A percentile compares a stretch with the other conserved stretches of the same genome.
These are phyloP conservation scores for Rhopilema esculentum DNA, from an alignment of 30 jellyfish, hydroid and myxozoan species.

Conservation along the genomic window DNA sequence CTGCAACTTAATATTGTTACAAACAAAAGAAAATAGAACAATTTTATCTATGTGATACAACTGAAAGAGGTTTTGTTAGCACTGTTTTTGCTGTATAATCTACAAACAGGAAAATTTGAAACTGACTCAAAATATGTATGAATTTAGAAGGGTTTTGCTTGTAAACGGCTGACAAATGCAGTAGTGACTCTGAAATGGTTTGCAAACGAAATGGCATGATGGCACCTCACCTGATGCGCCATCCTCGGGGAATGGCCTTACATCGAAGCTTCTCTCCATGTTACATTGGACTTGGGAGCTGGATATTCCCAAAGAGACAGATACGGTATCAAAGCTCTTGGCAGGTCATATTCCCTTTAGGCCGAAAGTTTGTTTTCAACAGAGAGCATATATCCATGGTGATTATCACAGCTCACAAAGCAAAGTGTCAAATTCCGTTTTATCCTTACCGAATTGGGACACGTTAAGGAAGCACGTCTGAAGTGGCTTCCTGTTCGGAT, in stretches of 20 bases:
- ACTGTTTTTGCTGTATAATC: too few relatives aligned
- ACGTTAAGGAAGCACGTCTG: neutral
- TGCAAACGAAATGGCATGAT: too few relatives aligned
- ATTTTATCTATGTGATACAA: too few relatives aligned
- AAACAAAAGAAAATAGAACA: too few relatives aligned
- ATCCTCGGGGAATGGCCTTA: too few relatives aligned
- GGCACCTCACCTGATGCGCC: neutral
- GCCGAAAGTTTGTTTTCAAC: conserved; percentile 11
- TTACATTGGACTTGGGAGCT: neutral
- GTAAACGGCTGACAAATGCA: too few relatives aligned
- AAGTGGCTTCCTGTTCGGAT: neutral
- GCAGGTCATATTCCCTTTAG: neutral
- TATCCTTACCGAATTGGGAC: neutral
- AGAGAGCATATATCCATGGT: conserved; percentile 29
- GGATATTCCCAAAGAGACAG: neutral
- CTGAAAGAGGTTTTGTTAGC: too few relatives aligned
- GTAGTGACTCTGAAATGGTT: too few relatives aligned
- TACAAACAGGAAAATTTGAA: too few relatives aligned
- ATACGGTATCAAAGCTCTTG: neutral
- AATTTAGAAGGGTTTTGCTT: too few relatives aligned
- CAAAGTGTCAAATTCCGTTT: conserved; percentile 29
- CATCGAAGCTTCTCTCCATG: neutral
- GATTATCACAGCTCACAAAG: neutral
- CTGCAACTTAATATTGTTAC: too few relatives aligned
- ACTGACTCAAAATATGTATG: too few relatives aligned